Evolutionary conservation across 2,113 vertebrate species (phyloP), one percentile per base, ranked within the genome.

Genomic region (Gallinago media): DNA sequence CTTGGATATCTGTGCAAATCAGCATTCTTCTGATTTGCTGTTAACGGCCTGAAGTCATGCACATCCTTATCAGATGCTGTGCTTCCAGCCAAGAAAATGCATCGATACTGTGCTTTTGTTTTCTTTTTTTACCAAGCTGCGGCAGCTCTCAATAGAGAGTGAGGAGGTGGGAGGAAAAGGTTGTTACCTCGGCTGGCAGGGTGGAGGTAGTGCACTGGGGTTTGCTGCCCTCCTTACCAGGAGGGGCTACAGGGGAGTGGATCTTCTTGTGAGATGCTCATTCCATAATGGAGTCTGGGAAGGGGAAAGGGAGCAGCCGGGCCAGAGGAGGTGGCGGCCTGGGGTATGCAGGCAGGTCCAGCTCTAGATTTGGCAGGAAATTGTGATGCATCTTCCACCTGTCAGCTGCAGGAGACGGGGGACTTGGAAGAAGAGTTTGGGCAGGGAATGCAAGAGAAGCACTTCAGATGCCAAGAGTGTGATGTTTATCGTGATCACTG

Each of bases 111-210:
- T 88, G 31, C 12, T 76, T 1, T 73, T 7, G 8, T 59, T 26
- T 8, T 15, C 8, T 49, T 55, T 67, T 67, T 25, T 17, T 0
- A 4, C 15, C 34, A 47, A 21, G 31, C 11, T 63, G 8, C 63
- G n/a, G 25, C 47, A 84, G 18, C 26, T 10, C 31, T 86, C 50
- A 32, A 15, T 15, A 50, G 15, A 58, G 25, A 58, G 6, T 18
- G 17, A 67, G 26, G 9, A 77, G 80, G 19, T 1, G 1, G 5
- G 42, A 71, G 21, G 26, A 88, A 44, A 32, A 46, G 12, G 26
- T 31, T 83, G 22, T 38, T 52, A 23, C 29, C 34, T 66, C 1
- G 1, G 21, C n/a, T 5, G 4, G 11, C 8, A 27, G 0, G 3
- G 52, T 42, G 20, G 12, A 56, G 29, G 4, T 58, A 14, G 26